Base-by-base conservation (phyloP, 2,797 vertebrate species). In the Microctenopoma lineatum region DNA sequence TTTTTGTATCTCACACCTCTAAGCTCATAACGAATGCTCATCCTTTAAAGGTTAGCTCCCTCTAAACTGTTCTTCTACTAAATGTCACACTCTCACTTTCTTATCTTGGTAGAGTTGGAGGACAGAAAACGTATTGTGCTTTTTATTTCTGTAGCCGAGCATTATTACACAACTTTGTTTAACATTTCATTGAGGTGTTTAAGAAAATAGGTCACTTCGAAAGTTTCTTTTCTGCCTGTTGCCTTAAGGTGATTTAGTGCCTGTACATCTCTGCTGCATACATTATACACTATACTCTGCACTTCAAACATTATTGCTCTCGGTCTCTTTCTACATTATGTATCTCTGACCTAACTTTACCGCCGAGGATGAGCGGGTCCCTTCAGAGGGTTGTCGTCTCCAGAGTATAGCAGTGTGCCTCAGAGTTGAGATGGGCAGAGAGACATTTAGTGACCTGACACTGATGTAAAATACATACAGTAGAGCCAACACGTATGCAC, bases 31-130 rank as follows among this genome's bases (percentile, higher is more conserved):
- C 58, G 71, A 77, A 73, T 70, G 73, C 73, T 86, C 51, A 56
- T 79, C 66, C 69, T 85, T 84, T 83, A 91, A 91, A 90, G 87
- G 89, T 92, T 85, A 91, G 47, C 68, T 87, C 77, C 66, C 66
- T 81, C 70, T 79, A 73, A 88, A 86, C 80, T 76, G 78, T 71
- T 85, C 66, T 44, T 56, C 44, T 73, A 53, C 56, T 72, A 89
- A 93, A 91, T 87, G 87, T 84, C 88, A 90, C 47, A 56, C 57
- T 60, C 21, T 66, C 55, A 2, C 14, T 54, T 25, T 55, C 27
- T 52, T 47, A 58, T 38, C 55, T 60, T 50, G 36, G 45, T 45
- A 3, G 12, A 45, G 26, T 69, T 34, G 52, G 25, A 61, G 38
- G 44, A 73, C 27, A 36, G 18, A 41, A 9, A 51, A n/a, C 5